Evolutionary conservation across 2,888 invertebrate species (phyloP), one percentile per base, ranked within the genome.

Genomic region (Seladonia tumulorum): DNA sequence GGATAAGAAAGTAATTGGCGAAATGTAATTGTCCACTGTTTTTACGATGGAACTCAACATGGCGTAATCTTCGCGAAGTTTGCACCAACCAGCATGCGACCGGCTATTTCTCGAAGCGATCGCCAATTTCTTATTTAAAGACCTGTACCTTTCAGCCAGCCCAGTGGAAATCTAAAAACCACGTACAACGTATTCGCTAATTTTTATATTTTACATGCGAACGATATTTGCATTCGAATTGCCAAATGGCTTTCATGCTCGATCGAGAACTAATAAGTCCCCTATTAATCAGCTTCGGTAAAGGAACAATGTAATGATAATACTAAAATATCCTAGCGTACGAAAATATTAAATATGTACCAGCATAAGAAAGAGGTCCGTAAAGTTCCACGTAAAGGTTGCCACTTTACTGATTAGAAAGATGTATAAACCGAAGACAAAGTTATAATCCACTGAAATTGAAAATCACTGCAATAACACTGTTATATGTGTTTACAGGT

Each of bases 371-470:
- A 97, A 96, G 68, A 97, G 93, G 92, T 97, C 97, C 92, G 97
- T 97, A 86, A 97, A 97, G 91, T 97, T 97, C 97, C 97, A 97
- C 0, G 96, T 95, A 77, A 97, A 96, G 0, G 97, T 97, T 0
- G 96, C 96, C 22, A 96, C 88, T 49, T 97, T 93, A 87, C 97
- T 96, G 75, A 96, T 95, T 72, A 96, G 63, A 47, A 95, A 94
- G 14, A 94, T 89, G 77, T 93, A 94, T 70, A 95, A 81, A 35
- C 94, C 95, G 4, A 93, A 68, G 0, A 85, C 82, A 16, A 93
- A 87, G 82, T 92, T 94, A 79, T 94, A 95, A 5, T 90, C 77
- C 63, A 93, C 95, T 87, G 79, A 45, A 85, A 87, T 66, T 12
- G 1, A 42, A 42, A 49, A 53, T 22, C 53, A 22, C 8, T 22